Percentiles rank a stretch among this genome's conserved stretches.
Evolutionary conservation across 2,113 vertebrate species (phyloP).

Genomic region (Phocoena sinus): DNA sequence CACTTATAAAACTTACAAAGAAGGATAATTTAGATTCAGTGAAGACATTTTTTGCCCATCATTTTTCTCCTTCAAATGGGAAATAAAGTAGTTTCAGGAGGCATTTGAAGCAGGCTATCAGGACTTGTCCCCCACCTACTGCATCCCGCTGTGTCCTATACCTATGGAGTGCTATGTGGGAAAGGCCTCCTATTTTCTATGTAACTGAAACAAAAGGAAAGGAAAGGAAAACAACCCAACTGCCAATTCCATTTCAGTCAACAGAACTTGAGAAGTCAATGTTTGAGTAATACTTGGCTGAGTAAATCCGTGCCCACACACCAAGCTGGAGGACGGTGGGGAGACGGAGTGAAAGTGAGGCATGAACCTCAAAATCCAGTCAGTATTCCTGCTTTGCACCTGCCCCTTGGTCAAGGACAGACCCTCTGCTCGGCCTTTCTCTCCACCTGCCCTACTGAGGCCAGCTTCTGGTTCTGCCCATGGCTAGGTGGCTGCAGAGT

Average conservation of each 20-base stretch:
- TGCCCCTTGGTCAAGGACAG: too few species aligned
- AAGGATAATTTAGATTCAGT: neutral
- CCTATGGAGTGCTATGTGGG: neutral
- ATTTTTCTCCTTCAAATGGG: neutral
- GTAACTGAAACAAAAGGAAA: neutral
- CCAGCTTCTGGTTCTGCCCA: neutral
- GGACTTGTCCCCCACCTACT: neutral
- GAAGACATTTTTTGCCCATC: neutral
- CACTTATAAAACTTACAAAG: neutral
- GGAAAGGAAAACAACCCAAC: neutral
- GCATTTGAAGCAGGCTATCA: neutral
- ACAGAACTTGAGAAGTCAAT: neutral
- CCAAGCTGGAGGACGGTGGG: neutral
- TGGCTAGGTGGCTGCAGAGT: neutral
- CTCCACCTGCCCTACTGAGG: neutral
- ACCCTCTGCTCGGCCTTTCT: neutral
- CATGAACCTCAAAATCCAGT: too few species aligned
- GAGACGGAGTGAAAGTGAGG: neutral
- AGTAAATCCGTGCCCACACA: neutral
- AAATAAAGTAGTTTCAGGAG: neutral
- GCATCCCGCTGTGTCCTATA: fast-evolving
- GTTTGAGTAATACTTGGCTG: neutral
- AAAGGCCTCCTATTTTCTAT: neutral
- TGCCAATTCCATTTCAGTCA: neutral
- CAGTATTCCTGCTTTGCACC: neutral